These are phyloP conservation scores for Caranx ignobilis DNA, from an alignment of 2,113 vertebrate species.

Conservation along the genomic window DNA sequence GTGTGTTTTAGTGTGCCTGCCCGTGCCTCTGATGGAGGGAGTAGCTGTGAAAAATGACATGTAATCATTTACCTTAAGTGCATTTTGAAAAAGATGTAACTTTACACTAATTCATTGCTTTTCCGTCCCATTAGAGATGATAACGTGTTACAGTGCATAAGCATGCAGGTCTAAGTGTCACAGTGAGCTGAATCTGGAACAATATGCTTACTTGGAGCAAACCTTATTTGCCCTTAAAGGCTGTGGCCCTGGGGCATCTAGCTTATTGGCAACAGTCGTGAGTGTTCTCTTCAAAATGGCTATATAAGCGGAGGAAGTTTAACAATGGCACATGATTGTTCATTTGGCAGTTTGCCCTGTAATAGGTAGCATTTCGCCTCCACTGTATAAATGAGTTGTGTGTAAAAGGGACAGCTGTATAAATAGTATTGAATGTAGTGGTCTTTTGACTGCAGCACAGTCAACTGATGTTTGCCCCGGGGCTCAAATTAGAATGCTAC, in stretches of 20 bases:
- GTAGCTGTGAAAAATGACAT: not conserved
- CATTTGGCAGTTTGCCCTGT: slow-evolving; percentile 42
- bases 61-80: not conserved
- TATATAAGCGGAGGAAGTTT: slow-evolving; percentile 63
- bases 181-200: not conserved
- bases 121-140: not conserved
- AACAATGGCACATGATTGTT: slow-evolving; percentile 50
- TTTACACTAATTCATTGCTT: slow-evolving; percentile 4
- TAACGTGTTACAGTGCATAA: not conserved
- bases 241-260: not conserved
- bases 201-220: slow-evolving; percentile 16
- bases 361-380: slow-evolving; percentile 55
- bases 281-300: slow-evolving; percentile 50
- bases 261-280: slow-evolving; percentile 28
- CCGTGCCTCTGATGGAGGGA: not conserved
- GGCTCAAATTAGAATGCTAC: slow-evolving; percentile 74
- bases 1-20: not conserved
- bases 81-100: not conserved
- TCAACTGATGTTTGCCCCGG: slow-evolving; percentile 65
- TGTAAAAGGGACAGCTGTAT: slow-evolving; percentile 63
- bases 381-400: slow-evolving; percentile 50
- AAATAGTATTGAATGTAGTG: slow-evolving; percentile 63
- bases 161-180: not conserved
- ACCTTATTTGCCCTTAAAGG: slow-evolving; percentile 22
- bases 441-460: slow-evolving; percentile 52